These are phyloP conservation scores for Chiroxiphia lanceolata DNA, from an alignment of 2,797 vertebrate genomes.

Conservation along the genomic window DNA sequence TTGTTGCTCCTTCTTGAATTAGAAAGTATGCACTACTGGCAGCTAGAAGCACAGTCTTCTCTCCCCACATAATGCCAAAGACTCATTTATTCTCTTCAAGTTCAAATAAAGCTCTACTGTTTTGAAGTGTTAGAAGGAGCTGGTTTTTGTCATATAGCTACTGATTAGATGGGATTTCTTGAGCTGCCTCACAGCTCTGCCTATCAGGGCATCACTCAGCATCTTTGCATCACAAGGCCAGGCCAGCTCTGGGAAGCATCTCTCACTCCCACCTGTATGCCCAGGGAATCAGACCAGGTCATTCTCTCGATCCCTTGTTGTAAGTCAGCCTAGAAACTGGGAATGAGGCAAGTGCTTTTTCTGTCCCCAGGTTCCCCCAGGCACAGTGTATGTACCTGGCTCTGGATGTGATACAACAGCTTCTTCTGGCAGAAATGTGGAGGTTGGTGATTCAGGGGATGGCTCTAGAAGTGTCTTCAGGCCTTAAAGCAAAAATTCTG, in stretches of 20 bases:
- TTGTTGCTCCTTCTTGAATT: constrained; percentile 68
- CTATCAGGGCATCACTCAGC: not conserved
- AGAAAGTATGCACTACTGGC: constrained; percentile 82
- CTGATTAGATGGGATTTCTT: constrained; percentile 22
- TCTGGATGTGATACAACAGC: not conserved
- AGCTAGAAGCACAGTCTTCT: constrained; percentile 71
- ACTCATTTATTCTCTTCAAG: constrained; percentile 53
- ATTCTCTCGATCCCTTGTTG: not conserved
- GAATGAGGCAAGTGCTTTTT: not conserved
- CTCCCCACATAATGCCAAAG: constrained; percentile 67
- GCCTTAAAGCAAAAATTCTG: not conserved
- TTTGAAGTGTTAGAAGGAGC: constrained; percentile 28
- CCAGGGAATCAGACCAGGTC: not conserved
- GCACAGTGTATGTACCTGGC: not conserved
- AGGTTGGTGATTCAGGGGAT: not conserved
- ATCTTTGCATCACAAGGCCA: not conserved
- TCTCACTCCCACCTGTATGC: not conserved
- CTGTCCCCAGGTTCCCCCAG: not conserved
- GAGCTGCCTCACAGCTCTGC: not conserved
- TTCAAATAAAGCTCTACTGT: constrained; percentile 68
- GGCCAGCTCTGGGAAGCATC: not conserved
- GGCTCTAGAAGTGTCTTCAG: not conserved
- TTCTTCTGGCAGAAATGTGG: not conserved
- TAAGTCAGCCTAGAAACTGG: not conserved
- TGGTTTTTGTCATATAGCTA: constrained; percentile 29